phyloP scores from a whole-genome alignment of 2,113 vertebrate species.

The Corvus hawaiiensis region DNA sequence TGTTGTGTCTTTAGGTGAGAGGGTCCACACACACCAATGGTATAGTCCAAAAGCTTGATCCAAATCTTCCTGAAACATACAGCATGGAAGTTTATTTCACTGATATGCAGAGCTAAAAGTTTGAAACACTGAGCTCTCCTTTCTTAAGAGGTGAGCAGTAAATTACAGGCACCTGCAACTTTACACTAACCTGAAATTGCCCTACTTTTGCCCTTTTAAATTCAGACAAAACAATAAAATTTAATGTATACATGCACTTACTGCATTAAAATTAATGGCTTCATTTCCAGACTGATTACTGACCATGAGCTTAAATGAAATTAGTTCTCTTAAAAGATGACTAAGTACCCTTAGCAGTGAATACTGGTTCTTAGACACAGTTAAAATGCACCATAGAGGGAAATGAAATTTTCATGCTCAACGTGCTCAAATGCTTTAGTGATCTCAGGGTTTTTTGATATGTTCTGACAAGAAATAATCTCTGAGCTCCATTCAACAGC shows the following conservation, averaged over 20 bases:
- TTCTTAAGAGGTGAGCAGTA: neutral
- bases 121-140: neutral
- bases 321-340: neutral
- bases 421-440: neutral
- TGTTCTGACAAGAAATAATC: conserved; percentile 29
- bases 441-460: neutral
- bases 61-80: neutral
- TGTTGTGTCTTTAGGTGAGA: neutral
- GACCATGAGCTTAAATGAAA: conserved; percentile 7
- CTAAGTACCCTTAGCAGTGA: neutral
- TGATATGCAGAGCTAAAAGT: neutral
- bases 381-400: neutral
- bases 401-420: neutral
- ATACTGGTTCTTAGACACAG: neutral
- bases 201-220: neutral
- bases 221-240: conserved; percentile 46
- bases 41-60: neutral
- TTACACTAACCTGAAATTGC: neutral
- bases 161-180: neutral
- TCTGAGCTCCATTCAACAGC: conserved; percentile 4
- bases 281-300: conserved; percentile 38
- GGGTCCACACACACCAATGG: neutral
- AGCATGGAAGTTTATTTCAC: neutral
- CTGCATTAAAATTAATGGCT: conserved; percentile 43
- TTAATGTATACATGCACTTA: neutral